A percentile compares a stretch with the other conserved stretches of the same genome.
These are phyloP conservation scores for Pollicipes pollicipes DNA, from an alignment of 1,140 invertebrate species.

Conservation along the genomic window DNA sequence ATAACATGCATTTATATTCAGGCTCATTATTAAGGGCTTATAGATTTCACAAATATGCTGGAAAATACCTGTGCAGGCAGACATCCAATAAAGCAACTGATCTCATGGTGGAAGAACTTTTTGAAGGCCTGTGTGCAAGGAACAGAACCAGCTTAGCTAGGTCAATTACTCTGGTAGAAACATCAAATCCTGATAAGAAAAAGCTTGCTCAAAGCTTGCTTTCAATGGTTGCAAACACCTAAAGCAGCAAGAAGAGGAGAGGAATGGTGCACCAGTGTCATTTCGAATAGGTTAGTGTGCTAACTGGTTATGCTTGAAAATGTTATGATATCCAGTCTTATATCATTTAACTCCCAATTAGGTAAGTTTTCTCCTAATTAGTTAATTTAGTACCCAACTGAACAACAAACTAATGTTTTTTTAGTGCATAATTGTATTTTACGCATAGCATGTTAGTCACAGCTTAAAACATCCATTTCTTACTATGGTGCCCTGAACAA, in stretches of 20 bases:
- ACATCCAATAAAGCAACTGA: neutral
- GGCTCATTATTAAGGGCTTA: neutral
- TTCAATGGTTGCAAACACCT: conserved; percentile 12
- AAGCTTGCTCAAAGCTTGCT: conserved; percentile 13
- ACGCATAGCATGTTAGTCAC: too few species aligned
- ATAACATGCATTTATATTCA: too few species aligned
- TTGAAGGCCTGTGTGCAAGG: conserved; percentile 11
- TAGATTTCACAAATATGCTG: neutral
- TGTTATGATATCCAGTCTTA: too few species aligned
- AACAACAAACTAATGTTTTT: too few species aligned
- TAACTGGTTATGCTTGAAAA: too few species aligned
- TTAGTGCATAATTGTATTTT: too few species aligned
- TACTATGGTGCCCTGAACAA: too few species aligned
- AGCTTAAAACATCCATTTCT: too few species aligned
- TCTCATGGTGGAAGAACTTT: neutral
- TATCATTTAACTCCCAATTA: too few species aligned
- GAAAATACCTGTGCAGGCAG: neutral
- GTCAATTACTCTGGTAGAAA: conserved; percentile 19
- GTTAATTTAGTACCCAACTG: too few species aligned
- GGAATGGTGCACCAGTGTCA: conserved; percentile 21
- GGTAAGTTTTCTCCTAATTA: too few species aligned
- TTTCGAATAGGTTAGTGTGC: conserved; percentile 33
- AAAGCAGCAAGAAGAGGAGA: conserved; percentile 3
- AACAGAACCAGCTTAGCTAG: conserved; percentile 16
- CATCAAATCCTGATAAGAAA: conserved; percentile 17